Base-by-base conservation (phyloP, 2,888 invertebrate species). In the Vannuccia rotundouncinata region DNA sequence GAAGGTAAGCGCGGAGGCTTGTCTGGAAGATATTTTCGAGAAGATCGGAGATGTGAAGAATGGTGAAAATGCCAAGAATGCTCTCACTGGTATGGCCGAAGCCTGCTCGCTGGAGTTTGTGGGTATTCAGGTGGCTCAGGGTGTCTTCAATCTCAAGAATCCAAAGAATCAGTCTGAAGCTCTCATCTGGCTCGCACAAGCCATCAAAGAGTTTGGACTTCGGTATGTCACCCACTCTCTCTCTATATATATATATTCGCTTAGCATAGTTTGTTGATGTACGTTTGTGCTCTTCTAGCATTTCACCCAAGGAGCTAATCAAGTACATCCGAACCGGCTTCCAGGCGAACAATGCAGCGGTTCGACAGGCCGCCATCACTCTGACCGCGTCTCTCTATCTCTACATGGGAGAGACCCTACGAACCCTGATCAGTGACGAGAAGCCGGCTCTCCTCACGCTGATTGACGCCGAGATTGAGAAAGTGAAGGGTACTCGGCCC, bases 161-260 rank as follows among this genome's bases (percentile, higher is more conserved):
- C 95, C 95, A 0, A 95, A 95, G 88, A 93, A 94, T 60, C 94
- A 94, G 85, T 92, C 93, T 0, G 95, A 95, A 87, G 90, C 93
- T 80, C 90, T 95, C 79, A 90, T 91, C 81, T 95, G 95, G 95
- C 90, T 94, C 82, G 89, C 91, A 0, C 91, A 88, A 60, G 92
- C 94, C 0, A 90, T 95, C 1, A 91, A 91, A 85, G 95, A 95
- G 86, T 95, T 95, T 90, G 95, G 95, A 0, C 92, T 94, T 85
- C 90, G 90, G 92, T 93, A 87, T 91, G 86, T 83, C 22, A 13
- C 27, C 59, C 2, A 5, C 25, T 74, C 5, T 79, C 79, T 17
- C 17, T 78, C 76, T n/a, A 10, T n/a, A n/a, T n/a, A n/a, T n/a
- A n/a, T n/a, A n/a, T n/a, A n/a, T n/a, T n/a, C n/a, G n/a, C n/a